Evolutionary conservation across 1,140 invertebrate genomes (phyloP), one percentile per base, ranked within the genome.

Genomic region (Saccostrea cuccullata): DNA sequence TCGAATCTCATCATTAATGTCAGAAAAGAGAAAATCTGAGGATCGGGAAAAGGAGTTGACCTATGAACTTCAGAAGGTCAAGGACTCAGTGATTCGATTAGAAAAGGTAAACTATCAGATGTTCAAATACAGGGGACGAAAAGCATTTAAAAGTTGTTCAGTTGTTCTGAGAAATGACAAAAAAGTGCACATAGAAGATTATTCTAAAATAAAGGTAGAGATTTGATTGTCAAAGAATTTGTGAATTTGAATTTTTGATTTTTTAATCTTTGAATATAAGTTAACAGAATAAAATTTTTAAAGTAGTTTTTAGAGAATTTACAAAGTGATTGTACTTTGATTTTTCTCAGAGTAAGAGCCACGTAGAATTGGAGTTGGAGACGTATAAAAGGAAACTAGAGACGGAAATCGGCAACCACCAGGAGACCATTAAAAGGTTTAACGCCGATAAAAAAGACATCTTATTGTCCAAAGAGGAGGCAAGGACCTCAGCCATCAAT

Each of bases 401-500:
- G 92, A 97, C 98, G 93, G 98, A 99, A 95, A 96, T 98, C 0
- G 96, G 96, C 88, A 97, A 98, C 0, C 98, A 98, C 93, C 97
- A 98, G 93, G 98, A 98, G 95, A 95, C 94, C 4, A 90, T 95
- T 0, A 93, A 93, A 15, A 91, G 90, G 55, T 93, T 95, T 86
- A 95, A 94, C 58, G 98, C 97, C 1, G 97, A 95, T 86, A 94
- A 94, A 98, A 95, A 88, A 93, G 58, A 93, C 60, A 92, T 94
- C 96, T 85, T 97, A 96, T 93, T 91, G 70, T 96, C 97, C 67
- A 98, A 98, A 92, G 98, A 98, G 94, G 98, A 98, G 94, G 97
- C 97, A 17, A 98, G 98, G 95, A 94, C 98, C 89, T 97, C 98
- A 95, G 97, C 98, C 91, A 97, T 98, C 70, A 98, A 98, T 97